Base-by-base conservation (phyloP, 2,888 invertebrate species). In the Dendrolimus pini region DNA sequence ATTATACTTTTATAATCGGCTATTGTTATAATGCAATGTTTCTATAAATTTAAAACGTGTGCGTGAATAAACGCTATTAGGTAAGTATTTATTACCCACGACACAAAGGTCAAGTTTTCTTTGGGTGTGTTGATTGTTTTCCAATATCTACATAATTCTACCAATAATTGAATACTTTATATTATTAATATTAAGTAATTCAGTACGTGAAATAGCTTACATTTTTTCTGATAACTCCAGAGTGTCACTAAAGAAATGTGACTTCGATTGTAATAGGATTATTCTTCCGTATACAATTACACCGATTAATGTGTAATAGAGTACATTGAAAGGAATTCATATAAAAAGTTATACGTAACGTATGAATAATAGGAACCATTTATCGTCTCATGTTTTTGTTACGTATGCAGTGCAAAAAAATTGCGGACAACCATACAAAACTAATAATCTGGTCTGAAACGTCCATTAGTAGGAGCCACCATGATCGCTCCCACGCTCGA, bases 391-490 rank as follows among this genome's bases (percentile, higher is more conserved):
- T 69, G 63, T 73, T 65, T 75, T 77, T 72, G 75, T 75, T 62
- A 68, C 62, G 69, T 68, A 30, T 30, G 47, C 6, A 2, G 9
- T 47, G 47, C 47, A 47, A 47, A 47, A 85, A 85, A 83, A 85
- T 78, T 69, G 64, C 67, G 74, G 72, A 84, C 83, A 87, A 84
- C 80, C 75, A 84, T 85, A 85, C 82, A 82, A 85, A 80, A 76
- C 83, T 82, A 85, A 86, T 88, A 83, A 82, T 80, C 77, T 77
- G 78, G 84, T 83, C 83, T 78, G 69, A 75, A 72, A 72, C 74
- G 70, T 74, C 85, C 77, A 89, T 88, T 89, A 86, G 80, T 72
- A 71, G 70, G 76, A 80, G 73, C 84, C 83, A 84, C 85, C 83
- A 77, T 74, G 78, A 65, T 63, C 54, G 82, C 81, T 88, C 89